These are phyloP conservation scores for Alexandromys fortis DNA, from an alignment of 2,113 vertebrate species.

Conservation along the genomic window DNA sequence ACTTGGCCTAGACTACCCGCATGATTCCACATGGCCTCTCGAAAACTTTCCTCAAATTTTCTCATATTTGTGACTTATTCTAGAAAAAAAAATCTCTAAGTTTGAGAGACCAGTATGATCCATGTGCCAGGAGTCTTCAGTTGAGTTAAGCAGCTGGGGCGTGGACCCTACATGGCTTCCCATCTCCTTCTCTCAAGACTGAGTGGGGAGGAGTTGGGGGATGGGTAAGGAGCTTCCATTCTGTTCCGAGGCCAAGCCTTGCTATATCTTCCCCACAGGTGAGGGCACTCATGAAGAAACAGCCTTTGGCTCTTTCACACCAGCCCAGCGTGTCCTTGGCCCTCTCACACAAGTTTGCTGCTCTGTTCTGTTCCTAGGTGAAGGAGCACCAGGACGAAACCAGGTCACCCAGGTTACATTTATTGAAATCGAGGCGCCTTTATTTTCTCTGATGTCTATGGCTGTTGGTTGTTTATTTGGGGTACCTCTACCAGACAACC, in stretches of 20 bases:
- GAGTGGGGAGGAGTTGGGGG: background rate
- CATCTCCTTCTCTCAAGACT: background rate
- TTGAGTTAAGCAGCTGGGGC: background rate
- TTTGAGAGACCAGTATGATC: background rate
- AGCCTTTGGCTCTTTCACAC: background rate
- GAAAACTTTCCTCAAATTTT: background rate
- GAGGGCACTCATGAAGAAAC: background rate
- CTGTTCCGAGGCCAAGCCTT: background rate
- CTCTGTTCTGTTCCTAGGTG: background rate
- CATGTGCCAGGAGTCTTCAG: background rate
- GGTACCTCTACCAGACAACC: background rate
- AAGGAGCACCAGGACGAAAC: accelerated
- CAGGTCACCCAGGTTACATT: background rate
- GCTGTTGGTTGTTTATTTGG: background rate
- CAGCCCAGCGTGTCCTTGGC: background rate
- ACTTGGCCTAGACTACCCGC: background rate
- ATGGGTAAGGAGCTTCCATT: background rate
- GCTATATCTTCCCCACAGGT: background rate
- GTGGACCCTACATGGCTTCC: background rate
- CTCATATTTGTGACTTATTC: background rate
- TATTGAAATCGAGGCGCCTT: background rate
- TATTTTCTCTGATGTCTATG: background rate
- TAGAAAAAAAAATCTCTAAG: background rate
- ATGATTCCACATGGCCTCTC: background rate
- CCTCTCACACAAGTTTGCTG: background rate